Percentiles rank a stretch among this genome's conserved stretches.
Evolutionary conservation across 2,113 vertebrate species (phyloP).

Genomic region (Vidua macroura): DNA sequence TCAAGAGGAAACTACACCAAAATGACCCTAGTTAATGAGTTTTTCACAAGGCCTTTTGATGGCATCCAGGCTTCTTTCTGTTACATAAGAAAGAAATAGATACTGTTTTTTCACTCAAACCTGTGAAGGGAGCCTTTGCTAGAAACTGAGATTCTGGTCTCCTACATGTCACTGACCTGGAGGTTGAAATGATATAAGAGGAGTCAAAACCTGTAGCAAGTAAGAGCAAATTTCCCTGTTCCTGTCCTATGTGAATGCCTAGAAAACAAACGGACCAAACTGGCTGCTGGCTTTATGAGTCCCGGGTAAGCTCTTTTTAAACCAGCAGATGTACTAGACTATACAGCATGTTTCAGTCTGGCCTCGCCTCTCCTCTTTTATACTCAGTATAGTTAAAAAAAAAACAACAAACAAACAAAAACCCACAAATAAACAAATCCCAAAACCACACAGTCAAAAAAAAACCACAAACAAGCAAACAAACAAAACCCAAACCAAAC

Average conservation of each 20-base stretch:
- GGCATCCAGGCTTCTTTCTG: neutral
- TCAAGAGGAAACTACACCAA: neutral
- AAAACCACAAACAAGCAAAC: too few relatives aligned
- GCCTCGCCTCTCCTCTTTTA: neutral
- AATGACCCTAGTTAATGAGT: neutral
- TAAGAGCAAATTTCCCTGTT: neutral
- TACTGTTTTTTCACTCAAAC: neutral
- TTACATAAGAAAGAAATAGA: neutral
- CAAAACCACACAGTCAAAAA: neutral
- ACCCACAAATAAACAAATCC: accelerated
- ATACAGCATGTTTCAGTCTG: neutral
- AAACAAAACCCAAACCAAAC: neutral
- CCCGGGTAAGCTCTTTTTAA: neutral
- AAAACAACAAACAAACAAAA: neutral
- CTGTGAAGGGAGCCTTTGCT: neutral
- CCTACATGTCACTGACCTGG: neutral
- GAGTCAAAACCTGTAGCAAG: neutral
- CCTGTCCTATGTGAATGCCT: neutral
- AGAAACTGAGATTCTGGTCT: neutral
- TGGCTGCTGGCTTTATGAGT: neutral
- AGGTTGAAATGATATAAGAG: neutral
- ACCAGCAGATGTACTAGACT: neutral
- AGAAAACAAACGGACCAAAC: neutral
- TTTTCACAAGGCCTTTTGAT: neutral
- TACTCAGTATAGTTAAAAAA: neutral